phyloP scores from a whole-genome alignment of 1,140 invertebrate species.

The Tenebrio molitor region DNA sequence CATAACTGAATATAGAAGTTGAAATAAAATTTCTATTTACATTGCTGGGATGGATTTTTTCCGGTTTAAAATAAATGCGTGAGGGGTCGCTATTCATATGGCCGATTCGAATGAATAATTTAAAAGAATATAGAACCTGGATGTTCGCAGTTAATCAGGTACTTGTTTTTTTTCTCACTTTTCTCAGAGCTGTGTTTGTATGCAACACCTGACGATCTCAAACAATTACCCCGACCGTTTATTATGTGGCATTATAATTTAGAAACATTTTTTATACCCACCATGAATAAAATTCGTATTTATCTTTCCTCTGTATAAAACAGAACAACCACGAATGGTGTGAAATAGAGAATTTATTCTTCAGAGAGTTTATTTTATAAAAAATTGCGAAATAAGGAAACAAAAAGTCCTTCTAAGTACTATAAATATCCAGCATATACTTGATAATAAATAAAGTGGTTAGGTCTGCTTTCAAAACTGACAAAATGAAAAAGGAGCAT shows the following conservation, averaged over 20 bases:
- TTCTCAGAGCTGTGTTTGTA: constrained; percentile 7
- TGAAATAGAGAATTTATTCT: constrained; percentile 32
- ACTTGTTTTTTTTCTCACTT: too few relatives aligned
- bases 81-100: not conserved
- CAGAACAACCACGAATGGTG: constrained; percentile 19
- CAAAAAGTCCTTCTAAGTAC: constrained; percentile 39
- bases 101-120: too few relatives aligned
- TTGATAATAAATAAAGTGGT: constrained; percentile 42
- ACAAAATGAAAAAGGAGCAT: constrained; percentile 43
- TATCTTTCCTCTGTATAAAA: constrained; percentile 28
- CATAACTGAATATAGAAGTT: constrained; percentile 7
- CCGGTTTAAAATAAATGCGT: constrained; percentile 1
- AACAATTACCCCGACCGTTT: constrained; percentile 18
- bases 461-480: constrained; percentile 18
- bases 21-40: constrained; percentile 28
- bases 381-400: constrained; percentile 33
- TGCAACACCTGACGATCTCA: constrained; percentile 19
- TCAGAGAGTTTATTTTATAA: constrained; percentile 14
- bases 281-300: constrained; percentile 34
- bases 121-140: too few relatives aligned
- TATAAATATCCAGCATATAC: constrained; percentile 40
- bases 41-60: constrained; percentile 9
- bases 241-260: constrained; percentile 29
- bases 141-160: too few relatives aligned
- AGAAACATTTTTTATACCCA: constrained; percentile 16